A percentile compares a stretch with the other conserved stretches of the same genome.
phyloP scores from a whole-genome alignment of 2,113 vertebrate species.

The Ailuropoda melanoleuca region DNA sequence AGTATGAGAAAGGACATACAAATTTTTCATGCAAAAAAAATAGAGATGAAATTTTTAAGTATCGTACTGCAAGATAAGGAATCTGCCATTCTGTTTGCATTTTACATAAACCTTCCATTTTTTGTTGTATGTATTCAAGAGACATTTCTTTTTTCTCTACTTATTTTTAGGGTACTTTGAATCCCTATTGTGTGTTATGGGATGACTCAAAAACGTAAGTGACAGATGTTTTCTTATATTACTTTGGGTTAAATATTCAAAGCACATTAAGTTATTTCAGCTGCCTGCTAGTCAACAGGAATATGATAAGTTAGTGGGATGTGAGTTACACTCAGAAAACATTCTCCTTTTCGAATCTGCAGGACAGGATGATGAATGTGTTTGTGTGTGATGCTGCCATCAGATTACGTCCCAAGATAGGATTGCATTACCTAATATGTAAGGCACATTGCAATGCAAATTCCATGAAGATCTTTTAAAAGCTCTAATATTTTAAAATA shows the following conservation, averaged over 20 bases:
- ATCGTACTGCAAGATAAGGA: neutral
- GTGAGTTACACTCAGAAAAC: neutral
- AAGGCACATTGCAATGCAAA: neutral
- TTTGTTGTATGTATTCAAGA: neutral
- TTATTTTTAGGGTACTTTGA: constrained; percentile 93
- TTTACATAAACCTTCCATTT: neutral
- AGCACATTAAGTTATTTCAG: constrained; percentile 50
- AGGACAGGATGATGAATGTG: neutral
- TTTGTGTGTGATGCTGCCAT: neutral
- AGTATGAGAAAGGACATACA: neutral
- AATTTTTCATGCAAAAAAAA: neutral
- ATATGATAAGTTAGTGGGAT: neutral
- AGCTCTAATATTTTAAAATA: constrained; percentile 46
- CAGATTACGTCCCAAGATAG: neutral
- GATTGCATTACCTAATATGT: neutral
- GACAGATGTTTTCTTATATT: constrained; percentile 77
- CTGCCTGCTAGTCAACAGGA: neutral
- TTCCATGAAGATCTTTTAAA: constrained; percentile 29
- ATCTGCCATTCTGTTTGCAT: neutral
- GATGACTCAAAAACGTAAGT: constrained; percentile 97
- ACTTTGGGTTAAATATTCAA: constrained; percentile 65
- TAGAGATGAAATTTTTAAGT: neutral
- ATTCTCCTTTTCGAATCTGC: neutral
- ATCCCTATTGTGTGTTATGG: constrained; percentile 98
- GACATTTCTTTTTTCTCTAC: constrained; percentile 59